phyloP scores from a whole-genome alignment of 2,113 vertebrate genomes.

The Ia io region DNA sequence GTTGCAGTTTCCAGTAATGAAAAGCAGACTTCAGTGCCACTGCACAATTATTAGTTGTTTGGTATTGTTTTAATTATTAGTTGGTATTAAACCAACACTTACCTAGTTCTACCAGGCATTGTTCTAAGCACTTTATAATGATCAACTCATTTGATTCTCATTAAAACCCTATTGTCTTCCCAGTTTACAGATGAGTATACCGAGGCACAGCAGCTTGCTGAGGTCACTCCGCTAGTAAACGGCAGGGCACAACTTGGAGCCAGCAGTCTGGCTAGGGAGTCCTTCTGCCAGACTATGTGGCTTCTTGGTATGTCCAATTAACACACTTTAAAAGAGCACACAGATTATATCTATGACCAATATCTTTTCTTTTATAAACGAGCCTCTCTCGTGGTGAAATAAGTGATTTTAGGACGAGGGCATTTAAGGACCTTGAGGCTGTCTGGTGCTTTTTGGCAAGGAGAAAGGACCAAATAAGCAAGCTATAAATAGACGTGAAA shows the following conservation, averaged over 20 bases:
- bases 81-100: not conserved
- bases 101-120: slow-evolving; percentile 70
- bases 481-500: slow-evolving; percentile 46
- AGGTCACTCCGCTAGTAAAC: not conserved
- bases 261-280: not conserved
- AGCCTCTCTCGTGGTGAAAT: not conserved
- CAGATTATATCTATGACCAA: not conserved
- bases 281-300: no score
- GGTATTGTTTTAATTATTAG: not conserved
- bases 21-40: slow-evolving; percentile 80
- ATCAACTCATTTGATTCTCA: not conserved
- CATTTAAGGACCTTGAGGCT: slow-evolving; percentile 43
- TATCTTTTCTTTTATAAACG: slow-evolving; percentile 33
- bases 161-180: not conserved
- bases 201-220: not conserved
- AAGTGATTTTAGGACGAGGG: slow-evolving; percentile 27
- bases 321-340: not conserved
- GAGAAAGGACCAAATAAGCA: slow-evolving; percentile 23
- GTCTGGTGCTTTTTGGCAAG: not conserved
- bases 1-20: slow-evolving; percentile 77
- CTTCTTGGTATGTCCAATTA: not conserved
- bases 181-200: not conserved
- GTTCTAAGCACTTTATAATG: slow-evolving; percentile 79
- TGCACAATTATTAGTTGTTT: slow-evolving; percentile 66
- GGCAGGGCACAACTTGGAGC: not conserved